phyloP scores from a whole-genome alignment of 2,113 vertebrate genomes.

The Eubucco bourcierii region DNA sequence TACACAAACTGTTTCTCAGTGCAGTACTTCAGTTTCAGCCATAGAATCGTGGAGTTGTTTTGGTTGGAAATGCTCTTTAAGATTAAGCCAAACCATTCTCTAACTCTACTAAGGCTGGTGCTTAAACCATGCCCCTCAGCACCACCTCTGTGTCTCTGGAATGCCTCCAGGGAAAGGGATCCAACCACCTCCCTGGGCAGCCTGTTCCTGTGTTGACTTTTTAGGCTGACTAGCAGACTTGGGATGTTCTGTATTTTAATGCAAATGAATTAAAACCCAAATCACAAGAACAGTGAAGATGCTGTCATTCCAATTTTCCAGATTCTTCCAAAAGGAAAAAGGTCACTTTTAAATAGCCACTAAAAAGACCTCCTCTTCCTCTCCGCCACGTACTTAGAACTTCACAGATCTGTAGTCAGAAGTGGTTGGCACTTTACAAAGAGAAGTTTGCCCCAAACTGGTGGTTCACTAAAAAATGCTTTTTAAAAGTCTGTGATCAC shows the following conservation, averaged over 20 bases:
- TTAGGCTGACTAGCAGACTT: neutral
- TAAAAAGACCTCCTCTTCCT: neutral
- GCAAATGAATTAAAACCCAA: neutral
- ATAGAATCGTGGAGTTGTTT: neutral
- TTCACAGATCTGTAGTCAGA: neutral
- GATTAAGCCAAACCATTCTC: too few relatives aligned
- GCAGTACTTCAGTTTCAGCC: neutral
- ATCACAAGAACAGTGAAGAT: neutral
- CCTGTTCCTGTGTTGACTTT: neutral
- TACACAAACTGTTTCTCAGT: neutral
- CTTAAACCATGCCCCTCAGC: too few relatives aligned
- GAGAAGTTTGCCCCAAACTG: neutral
- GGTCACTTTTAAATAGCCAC: neutral
- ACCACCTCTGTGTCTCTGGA: too few relatives aligned
- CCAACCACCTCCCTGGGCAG: too few relatives aligned
- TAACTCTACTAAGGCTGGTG: too few relatives aligned
- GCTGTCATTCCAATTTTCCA: neutral
- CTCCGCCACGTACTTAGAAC: neutral
- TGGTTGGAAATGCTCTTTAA: too few relatives aligned
- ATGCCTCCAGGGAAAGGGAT: too few relatives aligned
- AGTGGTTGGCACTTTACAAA: neutral
- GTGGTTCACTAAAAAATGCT: neutral
- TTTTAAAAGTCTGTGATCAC: neutral
- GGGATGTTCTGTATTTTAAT: neutral
- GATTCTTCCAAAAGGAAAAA: neutral